A percentile compares a stretch with the other conserved stretches of the same genome.
Evolutionary conservation across 2,113 vertebrate genomes (phyloP).

Genomic region (Ageneiosus marmoratus): DNA sequence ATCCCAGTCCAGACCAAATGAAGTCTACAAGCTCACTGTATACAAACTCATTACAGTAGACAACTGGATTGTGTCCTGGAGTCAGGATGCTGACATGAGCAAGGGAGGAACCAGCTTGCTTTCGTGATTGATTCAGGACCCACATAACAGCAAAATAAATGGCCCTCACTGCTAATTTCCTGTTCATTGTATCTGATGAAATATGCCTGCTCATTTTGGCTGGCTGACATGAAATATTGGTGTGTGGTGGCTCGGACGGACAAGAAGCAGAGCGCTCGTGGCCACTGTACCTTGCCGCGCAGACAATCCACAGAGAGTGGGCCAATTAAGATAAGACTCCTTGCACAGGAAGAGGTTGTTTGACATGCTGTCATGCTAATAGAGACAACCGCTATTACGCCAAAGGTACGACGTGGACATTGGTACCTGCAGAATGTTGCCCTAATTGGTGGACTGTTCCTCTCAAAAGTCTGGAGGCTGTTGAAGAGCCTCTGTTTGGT

Average conservation of each 20-base stretch:
- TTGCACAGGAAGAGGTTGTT: slow-evolving; percentile 76
- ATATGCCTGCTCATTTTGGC: slow-evolving; percentile 49
- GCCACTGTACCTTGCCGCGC: slow-evolving; percentile 51
- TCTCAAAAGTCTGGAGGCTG: slow-evolving; percentile 36
- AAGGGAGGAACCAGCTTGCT: slow-evolving; percentile 4
- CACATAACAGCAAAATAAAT: slow-evolving; percentile 56
- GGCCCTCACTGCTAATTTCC: slow-evolving; percentile 57
- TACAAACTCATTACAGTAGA: slow-evolving; percentile 6
- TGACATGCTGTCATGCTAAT: slow-evolving; percentile 77
- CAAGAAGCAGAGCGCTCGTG: slow-evolving; percentile 63
- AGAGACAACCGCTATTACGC: slow-evolving; percentile 67
- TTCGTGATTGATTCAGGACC: slow-evolving; percentile 55
- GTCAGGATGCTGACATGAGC: slow-evolving; percentile 27
- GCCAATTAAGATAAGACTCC: slow-evolving; percentile 77
- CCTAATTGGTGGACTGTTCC: slow-evolving; percentile 57
- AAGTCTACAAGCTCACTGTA: slow-evolving; percentile 8
- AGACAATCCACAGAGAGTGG: slow-evolving; percentile 68
- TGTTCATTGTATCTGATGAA: slow-evolving; percentile 54
- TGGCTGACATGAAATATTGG: slow-evolving; percentile 66
- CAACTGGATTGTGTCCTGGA: slow-evolving; percentile 26
- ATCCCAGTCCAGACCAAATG: not conserved
- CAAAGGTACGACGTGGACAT: slow-evolving; percentile 29
- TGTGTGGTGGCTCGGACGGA: slow-evolving; percentile 64
- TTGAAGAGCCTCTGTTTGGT: slow-evolving; percentile 46
- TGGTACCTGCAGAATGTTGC: slow-evolving; percentile 51